A percentile compares a stretch with the other conserved stretches of the same genome.
Conservation (phyloP, 1,140 invertebrate genomes). For the Trachymyrmex cornetzi region DNA sequence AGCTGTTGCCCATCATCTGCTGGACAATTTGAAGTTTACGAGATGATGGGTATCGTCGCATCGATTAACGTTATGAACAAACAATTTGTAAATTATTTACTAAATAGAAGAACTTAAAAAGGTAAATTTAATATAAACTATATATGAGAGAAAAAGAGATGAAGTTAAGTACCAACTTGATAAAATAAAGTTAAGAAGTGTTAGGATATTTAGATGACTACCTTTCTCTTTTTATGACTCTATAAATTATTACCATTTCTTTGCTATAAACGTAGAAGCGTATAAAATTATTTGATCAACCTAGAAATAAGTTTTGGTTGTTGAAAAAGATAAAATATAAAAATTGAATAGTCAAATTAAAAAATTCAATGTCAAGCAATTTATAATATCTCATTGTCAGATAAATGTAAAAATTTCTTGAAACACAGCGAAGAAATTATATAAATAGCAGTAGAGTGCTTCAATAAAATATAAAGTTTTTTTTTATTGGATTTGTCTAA, state of each 20-base stretch:
- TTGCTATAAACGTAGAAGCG: not conserved
- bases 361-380: not conserved
- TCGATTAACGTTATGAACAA: not conserved
- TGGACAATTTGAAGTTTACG: not conserved
- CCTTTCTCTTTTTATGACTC: not conserved
- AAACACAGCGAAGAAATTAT: not conserved
- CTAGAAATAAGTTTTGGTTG: not conserved
- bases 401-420: not conserved
- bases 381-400: not conserved
- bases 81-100: not conserved
- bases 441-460: not conserved
- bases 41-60: not conserved
- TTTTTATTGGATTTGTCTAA: not conserved
- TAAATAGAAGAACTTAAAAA: not conserved
- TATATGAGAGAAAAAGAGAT: not conserved
- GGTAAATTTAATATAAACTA: not conserved
- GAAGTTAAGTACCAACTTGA: not conserved
- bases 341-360: not conserved
- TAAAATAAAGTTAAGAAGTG: slow-evolving; percentile 1
- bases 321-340: not conserved
- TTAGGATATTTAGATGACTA: not conserved
- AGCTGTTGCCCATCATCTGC: not conserved
- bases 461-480: not conserved
- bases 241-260: slow-evolving; percentile 21
- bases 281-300: not conserved